Evolutionary conservation across 53 echinoderm and acorn worm genomes (phyloP).

Genomic region (Antedon mediterranea): DNA sequence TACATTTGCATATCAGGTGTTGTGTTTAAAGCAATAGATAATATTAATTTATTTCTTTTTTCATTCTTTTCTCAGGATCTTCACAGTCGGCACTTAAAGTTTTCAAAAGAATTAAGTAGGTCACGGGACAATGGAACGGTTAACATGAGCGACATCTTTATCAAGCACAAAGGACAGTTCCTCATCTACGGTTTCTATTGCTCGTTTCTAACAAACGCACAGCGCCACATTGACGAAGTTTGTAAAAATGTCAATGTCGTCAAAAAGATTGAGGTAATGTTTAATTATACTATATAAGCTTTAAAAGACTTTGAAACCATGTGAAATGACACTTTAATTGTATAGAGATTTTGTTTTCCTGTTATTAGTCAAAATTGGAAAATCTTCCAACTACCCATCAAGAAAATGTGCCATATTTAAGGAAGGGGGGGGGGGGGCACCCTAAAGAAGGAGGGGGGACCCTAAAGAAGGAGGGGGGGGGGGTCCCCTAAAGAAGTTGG

Average conservation of each 20-base stretch:
- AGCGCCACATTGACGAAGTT: conserved; percentile 69
- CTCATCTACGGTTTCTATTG: conserved; percentile 80
- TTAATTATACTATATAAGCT: too few species aligned
- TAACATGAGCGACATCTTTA: conserved; percentile 74
- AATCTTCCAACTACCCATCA: too few species aligned
- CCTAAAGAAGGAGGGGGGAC: too few species aligned
- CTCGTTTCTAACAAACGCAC: conserved; percentile 56
- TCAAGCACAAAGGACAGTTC: conserved; percentile 59
- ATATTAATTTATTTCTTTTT: neutral
- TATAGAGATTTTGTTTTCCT: too few species aligned
- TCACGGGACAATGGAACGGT: conserved; percentile 4
- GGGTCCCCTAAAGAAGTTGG: too few species aligned
- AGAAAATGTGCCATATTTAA: too few species aligned
- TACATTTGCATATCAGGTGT: too few species aligned
- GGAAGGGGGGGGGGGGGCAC: too few species aligned
- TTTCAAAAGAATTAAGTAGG: conserved; percentile 14
- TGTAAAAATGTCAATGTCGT: neutral
- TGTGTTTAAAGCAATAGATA: neutral
- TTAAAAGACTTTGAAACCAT: too few species aligned
- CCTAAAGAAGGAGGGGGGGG: too few species aligned
- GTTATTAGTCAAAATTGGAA: too few species aligned
- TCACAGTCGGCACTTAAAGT: conserved; percentile 21
- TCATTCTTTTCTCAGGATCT: conserved; percentile 28
- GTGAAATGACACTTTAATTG: too few species aligned
- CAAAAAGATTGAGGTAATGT: neutral